These are phyloP conservation scores for Asbolus verrucosus DNA, from an alignment of 1,140 invertebrate genomes.

Conservation along the genomic window DNA sequence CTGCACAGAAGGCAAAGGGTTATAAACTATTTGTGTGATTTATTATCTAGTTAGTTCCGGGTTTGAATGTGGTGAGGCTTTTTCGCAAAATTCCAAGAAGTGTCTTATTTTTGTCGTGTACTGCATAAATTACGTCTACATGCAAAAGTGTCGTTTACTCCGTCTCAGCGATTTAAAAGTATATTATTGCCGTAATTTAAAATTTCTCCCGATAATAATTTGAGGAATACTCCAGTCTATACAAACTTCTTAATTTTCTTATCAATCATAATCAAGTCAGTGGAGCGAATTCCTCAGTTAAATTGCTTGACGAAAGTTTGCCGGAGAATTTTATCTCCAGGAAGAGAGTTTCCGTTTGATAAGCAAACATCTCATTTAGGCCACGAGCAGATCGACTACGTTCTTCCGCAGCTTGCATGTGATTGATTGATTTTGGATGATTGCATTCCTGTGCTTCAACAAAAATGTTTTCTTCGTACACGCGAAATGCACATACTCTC, in stretches of 20 bases:
- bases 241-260: constrained; percentile 58
- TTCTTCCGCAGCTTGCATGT: constrained; percentile 54
- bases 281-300: constrained; percentile 61
- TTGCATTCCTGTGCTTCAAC: constrained; percentile 40
- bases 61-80: constrained; percentile 30
- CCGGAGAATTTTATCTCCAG: constrained; percentile 57
- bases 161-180: not conserved
- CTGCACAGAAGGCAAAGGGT: constrained; percentile 34
- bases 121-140: too few relatives aligned
- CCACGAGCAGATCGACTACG: constrained; percentile 54
- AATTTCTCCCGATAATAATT: constrained; percentile 21
- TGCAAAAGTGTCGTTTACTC: constrained; percentile 6
- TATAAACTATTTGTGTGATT: constrained; percentile 39
- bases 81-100: too few relatives aligned
- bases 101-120: too few relatives aligned
- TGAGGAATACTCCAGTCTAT: constrained; percentile 4
- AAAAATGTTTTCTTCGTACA: constrained; percentile 16
- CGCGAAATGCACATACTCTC: too few relatives aligned
- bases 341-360: constrained; percentile 62
- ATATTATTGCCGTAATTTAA: not conserved
- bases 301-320: constrained; percentile 61
- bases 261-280: constrained; percentile 64
- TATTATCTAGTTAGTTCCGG: constrained; percentile 45
- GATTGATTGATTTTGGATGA: constrained; percentile 61
- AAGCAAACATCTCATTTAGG: constrained; percentile 64